Conservation (phyloP, 1,140 invertebrate genomes). For the Artemia franciscana region DNA sequence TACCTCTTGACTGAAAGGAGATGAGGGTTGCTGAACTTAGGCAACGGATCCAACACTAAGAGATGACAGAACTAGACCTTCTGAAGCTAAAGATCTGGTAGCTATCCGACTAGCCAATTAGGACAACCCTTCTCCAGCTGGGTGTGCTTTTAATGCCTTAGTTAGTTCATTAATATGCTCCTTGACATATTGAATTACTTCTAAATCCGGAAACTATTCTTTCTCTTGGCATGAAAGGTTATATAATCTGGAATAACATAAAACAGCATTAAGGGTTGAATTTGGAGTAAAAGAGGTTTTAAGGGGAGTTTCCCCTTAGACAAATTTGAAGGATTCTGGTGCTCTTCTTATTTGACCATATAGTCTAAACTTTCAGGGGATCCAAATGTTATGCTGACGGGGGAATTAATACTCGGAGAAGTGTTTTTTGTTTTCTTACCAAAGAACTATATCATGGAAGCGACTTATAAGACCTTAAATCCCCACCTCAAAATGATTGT, state of each 20-base stretch:
- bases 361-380: too few relatives aligned
- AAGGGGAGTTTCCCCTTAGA: too few relatives aligned
- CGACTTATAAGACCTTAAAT: too few relatives aligned
- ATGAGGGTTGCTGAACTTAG: background rate
- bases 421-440: too few relatives aligned
- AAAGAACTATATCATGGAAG: too few relatives aligned
- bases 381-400: too few relatives aligned
- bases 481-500: too few relatives aligned
- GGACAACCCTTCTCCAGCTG: background rate
- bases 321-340: too few relatives aligned
- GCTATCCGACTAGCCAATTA: background rate
- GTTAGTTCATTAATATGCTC: constrained; percentile 89
- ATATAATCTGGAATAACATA: background rate
- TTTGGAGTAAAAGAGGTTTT: too few relatives aligned
- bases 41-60: background rate
- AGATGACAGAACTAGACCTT: background rate
- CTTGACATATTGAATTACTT: constrained; percentile 86
- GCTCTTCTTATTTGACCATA: too few relatives aligned
- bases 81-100: background rate
- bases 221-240: constrained; percentile 9
- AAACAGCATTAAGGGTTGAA: too few relatives aligned
- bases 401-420: too few relatives aligned
- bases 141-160: constrained; percentile 44
- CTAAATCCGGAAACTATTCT: constrained; percentile 42
- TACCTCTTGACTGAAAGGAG: background rate